Conservation (phyloP, 2,113 vertebrate species). For the Andinoacara biseriatus region DNA sequence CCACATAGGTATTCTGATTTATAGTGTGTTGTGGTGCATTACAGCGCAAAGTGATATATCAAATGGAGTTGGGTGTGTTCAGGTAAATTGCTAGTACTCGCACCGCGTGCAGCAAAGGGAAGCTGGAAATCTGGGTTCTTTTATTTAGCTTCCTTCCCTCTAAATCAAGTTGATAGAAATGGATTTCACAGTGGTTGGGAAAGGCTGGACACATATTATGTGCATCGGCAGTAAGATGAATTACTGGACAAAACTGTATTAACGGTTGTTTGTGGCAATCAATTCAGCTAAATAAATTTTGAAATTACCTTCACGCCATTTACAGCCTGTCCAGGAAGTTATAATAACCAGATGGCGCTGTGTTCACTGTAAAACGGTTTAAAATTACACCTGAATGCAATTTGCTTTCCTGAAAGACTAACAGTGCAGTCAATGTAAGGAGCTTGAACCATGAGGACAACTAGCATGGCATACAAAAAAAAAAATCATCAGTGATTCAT, state of each 20-base stretch:
- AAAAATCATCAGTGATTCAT: not conserved
- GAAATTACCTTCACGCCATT: not conserved
- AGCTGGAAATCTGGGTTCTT: slow-evolving; percentile 42
- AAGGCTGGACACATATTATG: slow-evolving; percentile 29
- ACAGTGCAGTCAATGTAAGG: not conserved
- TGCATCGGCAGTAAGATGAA: slow-evolving; percentile 25
- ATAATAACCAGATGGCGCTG: not conserved
- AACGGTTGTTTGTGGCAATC: slow-evolving; percentile 40
- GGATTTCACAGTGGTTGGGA: slow-evolving; percentile 49
- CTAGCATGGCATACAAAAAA: not conserved
- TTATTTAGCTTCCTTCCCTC: slow-evolving; percentile 52
- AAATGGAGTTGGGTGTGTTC: slow-evolving; percentile 61
- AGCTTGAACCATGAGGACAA: not conserved
- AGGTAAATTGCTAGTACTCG: slow-evolving; percentile 58
- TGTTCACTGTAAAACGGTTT: not conserved
- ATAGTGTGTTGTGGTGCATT: slow-evolving; percentile 68
- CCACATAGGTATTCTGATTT: slow-evolving; percentile 77
- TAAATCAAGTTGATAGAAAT: slow-evolving; percentile 69
- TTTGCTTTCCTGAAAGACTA: not conserved
- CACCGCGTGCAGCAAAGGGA: slow-evolving; percentile 20
- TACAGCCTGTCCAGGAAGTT: not conserved
- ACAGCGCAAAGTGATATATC: slow-evolving; percentile 72
- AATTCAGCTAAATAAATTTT: slow-evolving; percentile 36
- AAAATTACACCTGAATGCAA: not conserved
- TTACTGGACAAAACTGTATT: slow-evolving; percentile 40